Base-by-base conservation (phyloP, 2,888 invertebrate genomes). In the Hecatera dysodea region DNA sequence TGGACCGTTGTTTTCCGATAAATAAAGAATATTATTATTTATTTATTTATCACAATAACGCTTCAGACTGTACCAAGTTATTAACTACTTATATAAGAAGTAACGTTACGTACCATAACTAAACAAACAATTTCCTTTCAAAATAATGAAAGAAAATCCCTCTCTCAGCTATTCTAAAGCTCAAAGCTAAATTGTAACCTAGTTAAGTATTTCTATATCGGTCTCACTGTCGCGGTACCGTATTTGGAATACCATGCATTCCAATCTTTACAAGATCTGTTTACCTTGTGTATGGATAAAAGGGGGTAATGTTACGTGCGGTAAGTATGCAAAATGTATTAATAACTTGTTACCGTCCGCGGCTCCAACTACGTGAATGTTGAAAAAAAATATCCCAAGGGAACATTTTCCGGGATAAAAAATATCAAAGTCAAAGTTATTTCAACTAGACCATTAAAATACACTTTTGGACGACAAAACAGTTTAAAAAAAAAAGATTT, bases 201-300 rank as follows among this genome's bases (percentile, higher is more conserved):
- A 77, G 67, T 48, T 61, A 33, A 73, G 27, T 52, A 33, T 12
- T 48, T 65, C 68, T 79, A 75, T 75, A 75, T 79, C 50, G 57
- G 79, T 55, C 50, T 29, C 19, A 48, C 69, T 19, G 33, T 24
- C 42, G 9, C 63, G 56, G 60, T 74, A 61, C 60, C 75, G 63
- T 77, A 77, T 75, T 77, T 48, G 61, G 68, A 75, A 75, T 75
- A 61, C 60, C 56, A 27, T 27, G 59, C 67, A 79, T 74, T 68
- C 80, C 75, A 15, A 69, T 75, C 80, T 76, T 33, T 60, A 72
- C 57, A 70, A 68, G 50, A 64, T 80, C 80, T 77, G 63, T 60
- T 68, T 75, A 80, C 75, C 64, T 69, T 22, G 80, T 84, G 81
- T 33, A 22, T 22, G 1, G 67, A 44, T 39, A 64, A 39, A 50